Evolutionary conservation across 2,797 vertebrate species (phyloP).

Genomic region (Enteromius viviparus): DNA sequence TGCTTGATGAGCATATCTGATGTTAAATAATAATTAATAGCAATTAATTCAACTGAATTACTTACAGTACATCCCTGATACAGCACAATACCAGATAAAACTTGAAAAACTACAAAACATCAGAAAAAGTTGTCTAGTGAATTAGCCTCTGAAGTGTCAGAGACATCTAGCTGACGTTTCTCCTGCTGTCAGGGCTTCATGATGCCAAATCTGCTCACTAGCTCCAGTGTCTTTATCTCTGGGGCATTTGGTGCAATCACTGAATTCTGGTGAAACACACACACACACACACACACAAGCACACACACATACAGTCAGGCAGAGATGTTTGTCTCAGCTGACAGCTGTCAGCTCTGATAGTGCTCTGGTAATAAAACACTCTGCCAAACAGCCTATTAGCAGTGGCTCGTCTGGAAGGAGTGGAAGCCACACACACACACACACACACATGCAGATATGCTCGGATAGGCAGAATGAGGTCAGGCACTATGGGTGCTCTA

Average conservation of each 20-base stretch:
- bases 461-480: constrained; percentile 69
- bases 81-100: background rate
- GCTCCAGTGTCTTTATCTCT: constrained; percentile 59
- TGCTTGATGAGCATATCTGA: background rate
- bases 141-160: constrained; percentile 59
- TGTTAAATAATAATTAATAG: background rate
- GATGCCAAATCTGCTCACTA: constrained; percentile 62
- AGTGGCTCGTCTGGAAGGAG: background rate
- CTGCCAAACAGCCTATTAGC: constrained; percentile 75
- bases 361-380: constrained; percentile 68
- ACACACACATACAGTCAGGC: constrained; percentile 43
- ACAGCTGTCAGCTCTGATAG: constrained; percentile 78
- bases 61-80: too few relatives aligned
- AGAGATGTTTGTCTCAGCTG: constrained; percentile 67
- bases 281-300: constrained; percentile 17
- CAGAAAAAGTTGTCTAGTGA: constrained; percentile 12
- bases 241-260: constrained; percentile 45
- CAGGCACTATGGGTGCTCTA: constrained; percentile 66
- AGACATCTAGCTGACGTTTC: constrained; percentile 36
- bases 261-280: constrained; percentile 47
- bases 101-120: background rate
- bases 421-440: constrained; percentile 7
- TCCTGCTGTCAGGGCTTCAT: constrained; percentile 49
- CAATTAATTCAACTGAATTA: background rate
- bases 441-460: constrained; percentile 16